Conservation (phyloP, 2,797 vertebrate genomes). For the Poeciliopsis paucimaculata region DNA sequence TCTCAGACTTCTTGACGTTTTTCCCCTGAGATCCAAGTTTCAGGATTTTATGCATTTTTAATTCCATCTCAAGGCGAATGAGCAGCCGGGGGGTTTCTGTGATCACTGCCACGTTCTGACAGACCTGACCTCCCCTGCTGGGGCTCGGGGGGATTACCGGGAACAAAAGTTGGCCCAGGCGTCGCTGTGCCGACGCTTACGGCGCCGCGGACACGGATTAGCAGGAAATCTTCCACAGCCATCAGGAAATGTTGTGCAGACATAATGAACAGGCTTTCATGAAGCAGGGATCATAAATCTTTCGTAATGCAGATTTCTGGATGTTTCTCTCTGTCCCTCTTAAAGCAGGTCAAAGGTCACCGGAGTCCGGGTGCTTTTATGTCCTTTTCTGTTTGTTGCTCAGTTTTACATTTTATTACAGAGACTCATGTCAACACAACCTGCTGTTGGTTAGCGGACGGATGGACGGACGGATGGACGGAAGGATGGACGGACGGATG, state of each 20-base stretch:
- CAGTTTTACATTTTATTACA: slow-evolving; percentile 46
- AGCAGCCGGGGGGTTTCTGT: slow-evolving; percentile 23
- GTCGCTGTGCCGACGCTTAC: slow-evolving; percentile 71
- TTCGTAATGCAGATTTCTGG: slow-evolving; percentile 60
- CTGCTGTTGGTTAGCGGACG: slow-evolving; percentile 72
- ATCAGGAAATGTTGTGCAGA: slow-evolving; percentile 54
- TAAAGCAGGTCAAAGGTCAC: slow-evolving; percentile 74
- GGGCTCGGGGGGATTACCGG: slow-evolving; percentile 76
- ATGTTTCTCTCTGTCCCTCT: slow-evolving; percentile 15
- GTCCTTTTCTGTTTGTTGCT: slow-evolving; percentile 33
- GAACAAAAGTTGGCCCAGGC: slow-evolving; percentile 79
- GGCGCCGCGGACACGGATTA: slow-evolving; percentile 79
- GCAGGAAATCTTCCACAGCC: slow-evolving; percentile 72
- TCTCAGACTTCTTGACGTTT: slow-evolving; percentile 81
- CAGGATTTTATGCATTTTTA: slow-evolving; percentile 79
- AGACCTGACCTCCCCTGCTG: slow-evolving; percentile 80
- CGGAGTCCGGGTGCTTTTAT: slow-evolving; percentile 81
- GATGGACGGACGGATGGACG: not conserved
- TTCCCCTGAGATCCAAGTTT: slow-evolving; percentile 74
- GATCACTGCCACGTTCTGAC: slow-evolving; percentile 75
- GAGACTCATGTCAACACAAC: slow-evolving; percentile 59
- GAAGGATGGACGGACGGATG: not conserved
- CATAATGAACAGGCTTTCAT: slow-evolving; percentile 69
- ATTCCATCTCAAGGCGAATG: slow-evolving; percentile 79
- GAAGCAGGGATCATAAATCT: slow-evolving; percentile 65